Percentiles rank a stretch among this genome's conserved stretches.
Conservation (phyloP, 2,113 vertebrate species). For the Tychaedon coryphoeus region DNA sequence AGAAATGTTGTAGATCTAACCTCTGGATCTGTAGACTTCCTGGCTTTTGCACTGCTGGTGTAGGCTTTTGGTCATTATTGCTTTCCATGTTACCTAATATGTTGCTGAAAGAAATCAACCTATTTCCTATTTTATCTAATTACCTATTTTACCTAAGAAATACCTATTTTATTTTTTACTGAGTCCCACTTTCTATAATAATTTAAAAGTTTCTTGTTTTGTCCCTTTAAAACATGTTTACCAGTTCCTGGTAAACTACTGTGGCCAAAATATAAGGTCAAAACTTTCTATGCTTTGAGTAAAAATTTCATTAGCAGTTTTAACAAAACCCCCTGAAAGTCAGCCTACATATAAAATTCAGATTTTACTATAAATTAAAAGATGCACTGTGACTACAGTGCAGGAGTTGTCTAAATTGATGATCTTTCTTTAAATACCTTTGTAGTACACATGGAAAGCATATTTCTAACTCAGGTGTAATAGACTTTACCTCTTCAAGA, state of each 20-base stretch:
- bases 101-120: not conserved
- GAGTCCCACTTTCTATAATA: not conserved
- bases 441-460: not conserved
- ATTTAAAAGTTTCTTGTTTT: not conserved
- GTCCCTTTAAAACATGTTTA: constrained; percentile 23
- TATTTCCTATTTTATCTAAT: not conserved
- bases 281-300: not conserved
- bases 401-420: not conserved
- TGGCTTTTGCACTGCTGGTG: not conserved
- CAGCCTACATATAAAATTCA: not conserved
- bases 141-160: not conserved
- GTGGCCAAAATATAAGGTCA: not conserved
- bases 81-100: not conserved
- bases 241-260: not conserved
- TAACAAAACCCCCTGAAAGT: not conserved
- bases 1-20: not conserved
- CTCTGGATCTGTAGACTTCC: not conserved
- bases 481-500: not conserved
- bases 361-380: not conserved
- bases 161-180: not conserved
- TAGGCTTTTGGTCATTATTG: not conserved
- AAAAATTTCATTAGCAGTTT: not conserved
- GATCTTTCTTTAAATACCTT: not conserved
- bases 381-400: not conserved
- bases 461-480: not conserved